Base-by-base conservation (phyloP, 1,140 invertebrate genomes). In the Chironomus striatipennis region DNA sequence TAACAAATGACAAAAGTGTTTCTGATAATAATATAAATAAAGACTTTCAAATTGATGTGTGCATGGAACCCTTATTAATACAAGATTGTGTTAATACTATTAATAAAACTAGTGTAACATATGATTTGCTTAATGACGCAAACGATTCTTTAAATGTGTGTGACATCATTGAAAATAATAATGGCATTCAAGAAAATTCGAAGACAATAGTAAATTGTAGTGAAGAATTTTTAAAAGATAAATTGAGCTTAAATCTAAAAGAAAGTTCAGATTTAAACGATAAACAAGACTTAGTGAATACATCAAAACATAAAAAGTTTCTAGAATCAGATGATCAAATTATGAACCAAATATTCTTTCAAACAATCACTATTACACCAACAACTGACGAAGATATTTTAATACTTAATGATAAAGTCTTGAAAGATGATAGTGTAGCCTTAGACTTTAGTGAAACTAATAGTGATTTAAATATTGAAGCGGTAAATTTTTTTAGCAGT, bases 371-470 rank as follows among this genome's bases (percentile, higher is more conserved):
- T 9, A 17, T 70, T 12, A 70, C 65, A 6, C 65, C 65, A 20
- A 70, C 65, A 70, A 70, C 65, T 20, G 65, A 70, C n/a, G 65
- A 70, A 8, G 65, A 70, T 12, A 18, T 70, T 20, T 70, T 70
- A 18, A 0, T 70, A 15, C 8, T 5, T 57, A n/a, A n/a, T 18
- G 20, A 17, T 21, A 70, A 21, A 20, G 7, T 70, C 7, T 70
- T 70, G 10, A 9, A 8, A 0, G 18, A 18, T 70, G 65, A 70
- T 70, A 70, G 20, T 21, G 18, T 17, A 70, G 15, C 65, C 7
- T 9, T 70, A 70, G 7, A 17, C 9, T 17, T 17, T 2, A 70
- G 17, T 21, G 65, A 70, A 20, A 21, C 18, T 70, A 17, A 67
- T 67, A 7, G 12, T 5, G 65, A 70, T 20, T 8, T 70, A 21